Evolutionary conservation across 1,140 invertebrate genomes (phyloP).

Genomic region (Nymphalis io): DNA sequence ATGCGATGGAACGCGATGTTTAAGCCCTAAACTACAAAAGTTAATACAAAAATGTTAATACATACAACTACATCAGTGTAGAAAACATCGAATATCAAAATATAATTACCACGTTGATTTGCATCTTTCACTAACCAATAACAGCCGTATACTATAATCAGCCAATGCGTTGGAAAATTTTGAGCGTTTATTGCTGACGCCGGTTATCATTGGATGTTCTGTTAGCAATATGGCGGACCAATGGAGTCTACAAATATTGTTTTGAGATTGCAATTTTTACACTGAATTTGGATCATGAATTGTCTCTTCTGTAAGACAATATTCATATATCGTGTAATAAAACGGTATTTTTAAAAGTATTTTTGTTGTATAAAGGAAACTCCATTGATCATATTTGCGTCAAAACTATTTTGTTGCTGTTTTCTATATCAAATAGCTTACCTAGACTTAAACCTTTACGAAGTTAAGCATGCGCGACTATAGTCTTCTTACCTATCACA

Average conservation of each 20-base stretch:
- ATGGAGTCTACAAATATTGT: neutral
- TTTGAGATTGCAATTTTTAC: neutral
- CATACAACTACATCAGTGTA: slow-evolving; percentile 73
- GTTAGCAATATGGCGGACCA: slow-evolving; percentile 7
- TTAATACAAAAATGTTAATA: slow-evolving; percentile 74
- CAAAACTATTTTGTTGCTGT: slow-evolving; percentile 16
- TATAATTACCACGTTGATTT: slow-evolving; percentile 79
- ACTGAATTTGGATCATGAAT: neutral
- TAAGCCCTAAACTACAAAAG: slow-evolving; percentile 65
- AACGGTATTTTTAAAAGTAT: neutral
- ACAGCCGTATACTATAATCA: slow-evolving; percentile 80
- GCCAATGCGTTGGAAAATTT: slow-evolving; percentile 74
- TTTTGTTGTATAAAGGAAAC: neutral
- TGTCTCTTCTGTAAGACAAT: neutral
- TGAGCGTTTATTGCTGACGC: slow-evolving; percentile 61
- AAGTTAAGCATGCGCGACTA: slow-evolving; percentile 38
- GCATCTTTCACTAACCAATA: slow-evolving; percentile 79
- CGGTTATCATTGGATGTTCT: slow-evolving; percentile 35
- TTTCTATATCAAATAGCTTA: slow-evolving; percentile 43
- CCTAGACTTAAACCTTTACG: slow-evolving; percentile 28
- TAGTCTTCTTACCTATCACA: slow-evolving; percentile 45
- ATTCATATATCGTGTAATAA: neutral
- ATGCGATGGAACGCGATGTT: slow-evolving; percentile 62
- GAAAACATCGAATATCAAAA: slow-evolving; percentile 80
- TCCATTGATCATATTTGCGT: slow-evolving; percentile 14